A percentile compares a stretch with the other conserved stretches of the same genome.
Conservation (phyloP, 2,113 vertebrate genomes). For the Cavia aperea region DNA sequence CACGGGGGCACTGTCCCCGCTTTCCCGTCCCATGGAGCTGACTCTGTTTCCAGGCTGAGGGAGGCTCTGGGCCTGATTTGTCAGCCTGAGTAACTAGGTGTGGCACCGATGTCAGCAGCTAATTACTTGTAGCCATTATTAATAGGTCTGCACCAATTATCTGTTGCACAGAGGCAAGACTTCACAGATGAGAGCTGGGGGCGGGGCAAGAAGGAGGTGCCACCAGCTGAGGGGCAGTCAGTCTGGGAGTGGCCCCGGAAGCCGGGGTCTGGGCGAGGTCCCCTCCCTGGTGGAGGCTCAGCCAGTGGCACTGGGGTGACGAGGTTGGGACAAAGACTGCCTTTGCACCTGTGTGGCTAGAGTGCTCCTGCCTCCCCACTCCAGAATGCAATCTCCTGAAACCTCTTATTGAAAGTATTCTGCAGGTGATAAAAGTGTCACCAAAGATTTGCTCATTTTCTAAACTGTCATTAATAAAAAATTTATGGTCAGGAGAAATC, state of each 20-base stretch:
- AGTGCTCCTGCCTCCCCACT: neutral
- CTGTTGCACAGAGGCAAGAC: slow-evolving; percentile 24
- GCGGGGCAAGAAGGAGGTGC: neutral
- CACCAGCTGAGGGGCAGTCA: neutral
- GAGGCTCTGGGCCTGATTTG: slow-evolving; percentile 27
- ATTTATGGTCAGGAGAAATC: slow-evolving; percentile 67
- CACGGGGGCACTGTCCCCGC: neutral
- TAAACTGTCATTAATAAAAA: slow-evolving; percentile 63
- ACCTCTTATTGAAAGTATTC: slow-evolving; percentile 48
- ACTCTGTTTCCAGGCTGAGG: slow-evolving; percentile 17
- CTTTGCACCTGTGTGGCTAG: neutral
- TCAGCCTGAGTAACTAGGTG: slow-evolving; percentile 57
- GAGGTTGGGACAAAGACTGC: neutral
- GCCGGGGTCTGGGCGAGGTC: neutral
- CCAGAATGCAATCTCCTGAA: slow-evolving; percentile 10
- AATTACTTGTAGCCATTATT: slow-evolving; percentile 60
- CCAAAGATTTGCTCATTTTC: slow-evolving; percentile 71
- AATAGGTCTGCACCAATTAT: slow-evolving; percentile 50
- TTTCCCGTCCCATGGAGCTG: neutral
- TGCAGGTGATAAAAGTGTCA: slow-evolving; percentile 68
- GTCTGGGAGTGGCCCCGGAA: too few species aligned
- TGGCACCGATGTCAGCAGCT: slow-evolving; percentile 41
- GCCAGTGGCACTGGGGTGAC: rapidly evolving
- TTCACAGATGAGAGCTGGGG: slow-evolving; percentile 10
- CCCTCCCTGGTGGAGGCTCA: neutral